Evolutionary conservation across 2,797 vertebrate genomes (phyloP).

Genomic region (Menidia menidia): DNA sequence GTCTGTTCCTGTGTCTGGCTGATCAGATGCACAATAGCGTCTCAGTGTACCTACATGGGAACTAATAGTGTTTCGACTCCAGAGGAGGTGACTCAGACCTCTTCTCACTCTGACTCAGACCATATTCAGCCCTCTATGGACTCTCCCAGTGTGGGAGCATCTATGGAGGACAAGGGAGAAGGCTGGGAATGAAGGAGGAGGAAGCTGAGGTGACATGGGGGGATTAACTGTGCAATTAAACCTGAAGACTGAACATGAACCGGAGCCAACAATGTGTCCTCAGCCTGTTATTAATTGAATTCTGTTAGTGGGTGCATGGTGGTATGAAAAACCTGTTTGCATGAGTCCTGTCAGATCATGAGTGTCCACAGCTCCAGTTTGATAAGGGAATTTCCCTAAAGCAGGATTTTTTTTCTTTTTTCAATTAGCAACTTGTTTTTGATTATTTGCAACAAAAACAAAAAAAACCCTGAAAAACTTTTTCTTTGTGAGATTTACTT

Average conservation of each 20-base stretch:
- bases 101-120: constrained; percentile 51
- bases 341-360: not conserved
- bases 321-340: constrained; percentile 7
- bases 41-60: constrained; percentile 50
- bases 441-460: no score
- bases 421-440: not conserved
- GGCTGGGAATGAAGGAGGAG: constrained; percentile 4
- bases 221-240: constrained; percentile 1
- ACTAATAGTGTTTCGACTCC: constrained; percentile 47
- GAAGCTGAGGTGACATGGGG: not conserved
- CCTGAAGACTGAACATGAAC: not conserved
- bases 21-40: constrained; percentile 56
- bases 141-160: constrained; percentile 20
- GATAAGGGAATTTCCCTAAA: not conserved
- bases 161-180: not conserved
- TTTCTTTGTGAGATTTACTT: no score
- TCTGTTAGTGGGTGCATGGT: not conserved
- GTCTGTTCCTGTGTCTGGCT: constrained; percentile 29
- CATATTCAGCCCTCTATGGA: not conserved
- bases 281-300: not conserved
- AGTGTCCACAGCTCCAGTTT: not conserved
- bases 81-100: constrained; percentile 63
- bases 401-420: not conserved
- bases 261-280: not conserved
- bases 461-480: no score